Percentiles rank a stretch among this genome's conserved stretches.
Conservation (phyloP, 2,888 invertebrate species). For the Thysanoteuthis rhombus region DNA sequence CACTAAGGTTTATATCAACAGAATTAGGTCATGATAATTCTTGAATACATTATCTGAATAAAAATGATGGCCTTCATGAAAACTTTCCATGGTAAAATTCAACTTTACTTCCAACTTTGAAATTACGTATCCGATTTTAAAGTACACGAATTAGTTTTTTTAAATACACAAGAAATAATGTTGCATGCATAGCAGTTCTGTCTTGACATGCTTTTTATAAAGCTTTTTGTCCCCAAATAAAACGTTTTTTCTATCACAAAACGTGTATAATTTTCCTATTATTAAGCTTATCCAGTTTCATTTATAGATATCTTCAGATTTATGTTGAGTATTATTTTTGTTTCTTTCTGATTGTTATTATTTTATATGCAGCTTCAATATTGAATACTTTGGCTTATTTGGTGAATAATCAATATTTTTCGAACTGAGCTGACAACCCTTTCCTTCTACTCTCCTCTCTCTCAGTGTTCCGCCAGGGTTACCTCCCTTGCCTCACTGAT, state of each 20-base stretch:
- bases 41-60: neutral
- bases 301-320: neutral
- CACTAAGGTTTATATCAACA: too few species aligned
- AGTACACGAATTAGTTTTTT: neutral
- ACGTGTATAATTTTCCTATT: neutral
- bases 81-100: neutral
- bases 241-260: too few species aligned
- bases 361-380: constrained; percentile 12
- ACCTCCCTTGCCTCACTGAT: constrained; percentile 12
- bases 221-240: too few species aligned
- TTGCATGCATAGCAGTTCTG: neutral
- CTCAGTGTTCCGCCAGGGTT: neutral
- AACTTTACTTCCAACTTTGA: neutral
- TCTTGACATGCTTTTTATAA: too few species aligned
- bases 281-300: neutral
- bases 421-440: neutral
- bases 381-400: neutral
- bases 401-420: neutral
- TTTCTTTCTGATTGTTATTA: neutral
- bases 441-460: neutral
- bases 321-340: neutral
- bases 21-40: too few species aligned
- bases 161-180: neutral
- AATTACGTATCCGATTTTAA: neutral
- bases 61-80: neutral